phyloP scores from a whole-genome alignment of 2,888 invertebrate species.

The Blastobasis lacticolella region DNA sequence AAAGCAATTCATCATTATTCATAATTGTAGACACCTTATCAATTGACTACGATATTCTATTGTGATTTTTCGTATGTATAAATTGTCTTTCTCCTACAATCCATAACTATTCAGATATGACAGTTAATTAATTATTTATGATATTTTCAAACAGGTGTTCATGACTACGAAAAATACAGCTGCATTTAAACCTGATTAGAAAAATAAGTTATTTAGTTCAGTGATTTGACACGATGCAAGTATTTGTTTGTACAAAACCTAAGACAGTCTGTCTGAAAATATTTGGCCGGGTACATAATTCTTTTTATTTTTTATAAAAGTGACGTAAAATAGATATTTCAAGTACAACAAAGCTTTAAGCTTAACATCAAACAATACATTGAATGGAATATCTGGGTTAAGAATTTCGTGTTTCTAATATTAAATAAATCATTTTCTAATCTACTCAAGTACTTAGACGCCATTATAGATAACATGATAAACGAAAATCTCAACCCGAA shows the following conservation, averaged over 20 bases:
- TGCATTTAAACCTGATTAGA: too few relatives aligned
- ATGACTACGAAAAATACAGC: too few relatives aligned
- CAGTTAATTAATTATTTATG: too few relatives aligned
- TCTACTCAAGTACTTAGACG: background rate
- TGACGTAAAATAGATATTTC: too few relatives aligned
- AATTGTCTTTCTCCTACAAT: background rate
- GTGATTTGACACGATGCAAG: too few relatives aligned
- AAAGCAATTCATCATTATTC: background rate
- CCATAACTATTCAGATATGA: constrained; percentile 5
- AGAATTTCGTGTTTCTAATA: constrained; percentile 18
- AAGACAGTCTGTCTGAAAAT: background rate
- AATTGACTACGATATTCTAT: constrained; percentile 25
- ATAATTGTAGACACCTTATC: constrained; percentile 24
- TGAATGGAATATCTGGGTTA: constrained; percentile 13
- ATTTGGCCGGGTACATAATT: background rate
- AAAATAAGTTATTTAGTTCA: too few relatives aligned
- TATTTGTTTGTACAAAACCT: too few relatives aligned
- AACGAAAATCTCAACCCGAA: constrained; percentile 24
- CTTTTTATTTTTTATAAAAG: too few relatives aligned
- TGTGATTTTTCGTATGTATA: constrained; percentile 8
- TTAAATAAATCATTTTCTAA: constrained; percentile 1
- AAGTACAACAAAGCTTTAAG: constrained; percentile 3
- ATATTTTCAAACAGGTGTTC: too few relatives aligned
- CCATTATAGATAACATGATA: background rate
- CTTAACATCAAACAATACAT: constrained; percentile 8